Evolutionary conservation across 2,888 invertebrate genomes (phyloP).

Genomic region (Chrysomela aeneicollis): DNA sequence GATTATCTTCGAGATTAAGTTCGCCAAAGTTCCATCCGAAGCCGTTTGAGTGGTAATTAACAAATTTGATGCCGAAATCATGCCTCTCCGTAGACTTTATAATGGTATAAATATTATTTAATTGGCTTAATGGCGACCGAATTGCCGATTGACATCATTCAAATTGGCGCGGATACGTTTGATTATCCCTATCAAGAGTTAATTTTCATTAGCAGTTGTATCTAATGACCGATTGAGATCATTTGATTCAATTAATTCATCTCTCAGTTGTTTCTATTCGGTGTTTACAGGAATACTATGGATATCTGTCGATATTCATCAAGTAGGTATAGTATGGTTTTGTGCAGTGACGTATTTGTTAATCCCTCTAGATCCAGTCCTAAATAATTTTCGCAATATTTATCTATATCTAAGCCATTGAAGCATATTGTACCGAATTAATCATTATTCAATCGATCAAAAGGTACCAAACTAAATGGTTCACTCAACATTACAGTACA

Average conservation of each 20-base stretch:
- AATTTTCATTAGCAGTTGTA: slow-evolving; percentile 6
- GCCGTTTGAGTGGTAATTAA: slow-evolving; percentile 37
- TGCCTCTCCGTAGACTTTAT: slow-evolving; percentile 29
- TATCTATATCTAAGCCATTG: too few species aligned
- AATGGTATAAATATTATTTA: slow-evolving; percentile 35
- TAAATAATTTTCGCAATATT: too few species aligned
- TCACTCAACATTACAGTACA: too few species aligned
- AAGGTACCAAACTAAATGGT: too few species aligned
- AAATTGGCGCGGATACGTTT: slow-evolving; percentile 24
- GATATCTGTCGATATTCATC: too few species aligned
- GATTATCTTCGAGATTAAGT: slow-evolving; percentile 30
- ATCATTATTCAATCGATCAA: too few species aligned
- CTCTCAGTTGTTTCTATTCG: neutral
- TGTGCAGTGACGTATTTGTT: too few species aligned
- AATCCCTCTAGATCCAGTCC: too few species aligned
- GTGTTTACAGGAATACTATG: neutral
- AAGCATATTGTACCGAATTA: too few species aligned
- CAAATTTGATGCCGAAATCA: slow-evolving; percentile 32
- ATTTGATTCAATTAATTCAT: neutral
- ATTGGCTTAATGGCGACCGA: slow-evolving; percentile 28
- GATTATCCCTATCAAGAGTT: too few species aligned
- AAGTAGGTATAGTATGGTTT: too few species aligned
- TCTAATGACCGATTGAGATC: neutral
- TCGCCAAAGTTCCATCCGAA: slow-evolving; percentile 29
- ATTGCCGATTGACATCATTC: slow-evolving; percentile 20